Evolutionary conservation across 2,113 vertebrate species (phyloP), one percentile per base, ranked within the genome.

Genomic region (Siniperca knerii): DNA sequence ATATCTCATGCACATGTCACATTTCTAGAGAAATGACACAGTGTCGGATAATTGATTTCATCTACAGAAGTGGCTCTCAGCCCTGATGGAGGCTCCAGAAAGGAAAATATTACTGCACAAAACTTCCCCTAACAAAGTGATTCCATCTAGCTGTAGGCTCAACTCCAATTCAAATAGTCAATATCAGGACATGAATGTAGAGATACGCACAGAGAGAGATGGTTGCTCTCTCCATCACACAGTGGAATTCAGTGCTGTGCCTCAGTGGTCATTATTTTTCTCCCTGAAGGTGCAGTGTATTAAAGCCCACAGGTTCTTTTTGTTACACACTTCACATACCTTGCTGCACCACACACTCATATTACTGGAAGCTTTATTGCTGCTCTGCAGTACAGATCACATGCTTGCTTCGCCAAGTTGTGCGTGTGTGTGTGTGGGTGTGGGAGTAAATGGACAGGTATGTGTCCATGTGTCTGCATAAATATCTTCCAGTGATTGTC

Each of bases 261-360:
- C 82, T 87, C 57, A 23, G 54, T 82, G 71, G 75, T 82, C 84
- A 88, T 92, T 88, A 71, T 82, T 89, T 90, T 77, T 78, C 62
- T 65, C 76, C 82, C 69, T 12, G 74, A 90, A 78, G 87, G 69
- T 74, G 42, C 62, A 71, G 75, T 44, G 58, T 70, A 55, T 81
- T 76, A 77, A 89, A 87, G 80, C 75, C 71, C 40, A 50, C 46
- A 52, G 85, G 60, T 85, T 85, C 65, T 85, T 81, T 83, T 86
- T 90, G 72, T 81, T 75, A 78, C 71, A 76, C 78, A 73, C 25
- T 54, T 71, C 81, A 85, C 72, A 89, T 77, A 88, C 62, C 85
- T 81, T 79, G 62, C 88, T 76, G 79, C 79, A 73, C n/a, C 13
- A 65, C 75, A 46, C 74, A 79, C 64, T 71, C 48, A 20, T 66